phyloP scores from a whole-genome alignment of 1,140 invertebrate species.

The Nasonia longicornis region DNA sequence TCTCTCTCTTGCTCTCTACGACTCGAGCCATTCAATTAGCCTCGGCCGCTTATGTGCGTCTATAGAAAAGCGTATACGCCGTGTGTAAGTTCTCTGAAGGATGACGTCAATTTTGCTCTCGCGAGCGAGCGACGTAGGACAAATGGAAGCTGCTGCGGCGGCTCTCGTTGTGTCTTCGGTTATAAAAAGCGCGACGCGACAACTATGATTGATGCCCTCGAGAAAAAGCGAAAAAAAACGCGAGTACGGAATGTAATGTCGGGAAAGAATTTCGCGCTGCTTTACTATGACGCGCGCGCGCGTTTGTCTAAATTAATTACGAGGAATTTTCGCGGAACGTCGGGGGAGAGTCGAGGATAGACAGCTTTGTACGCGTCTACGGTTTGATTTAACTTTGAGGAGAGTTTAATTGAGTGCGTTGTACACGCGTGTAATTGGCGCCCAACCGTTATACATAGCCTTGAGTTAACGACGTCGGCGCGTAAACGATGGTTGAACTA shows the following conservation, averaged over 20 bases:
- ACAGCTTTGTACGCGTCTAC: background rate
- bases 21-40: slow-evolving; percentile 13
- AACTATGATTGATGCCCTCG: background rate
- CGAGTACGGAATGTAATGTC: background rate
- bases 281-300: no score
- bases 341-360: background rate
- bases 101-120: background rate
- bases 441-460: no score
- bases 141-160: background rate
- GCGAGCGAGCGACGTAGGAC: no score
- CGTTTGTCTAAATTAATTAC: background rate
- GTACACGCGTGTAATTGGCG: no score
- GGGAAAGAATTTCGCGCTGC: background rate
- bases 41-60: background rate
- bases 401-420: background rate
- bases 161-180: background rate
- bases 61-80: background rate
- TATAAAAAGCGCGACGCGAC: background rate
- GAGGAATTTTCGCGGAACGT: background rate
- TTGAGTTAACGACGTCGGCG: background rate
- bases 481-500: no score
- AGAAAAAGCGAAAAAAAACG: background rate
- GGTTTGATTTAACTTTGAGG: background rate
- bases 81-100: background rate
- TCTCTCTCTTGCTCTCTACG: background rate